phyloP scores from a whole-genome alignment of 92 coral and sea anemone species.

The Epizoanthus rinbou region DNA sequence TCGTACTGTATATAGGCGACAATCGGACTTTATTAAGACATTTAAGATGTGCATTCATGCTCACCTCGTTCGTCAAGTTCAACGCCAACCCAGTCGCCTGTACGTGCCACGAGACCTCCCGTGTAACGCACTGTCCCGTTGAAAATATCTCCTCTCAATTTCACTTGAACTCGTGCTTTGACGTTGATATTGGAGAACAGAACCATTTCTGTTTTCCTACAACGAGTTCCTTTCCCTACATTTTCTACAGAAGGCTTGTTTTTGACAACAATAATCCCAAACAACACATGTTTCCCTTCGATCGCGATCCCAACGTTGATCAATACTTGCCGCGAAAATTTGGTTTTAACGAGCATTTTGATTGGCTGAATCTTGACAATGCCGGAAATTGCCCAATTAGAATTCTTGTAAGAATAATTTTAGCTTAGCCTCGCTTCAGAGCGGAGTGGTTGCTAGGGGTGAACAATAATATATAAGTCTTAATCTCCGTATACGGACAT shows the following conservation, averaged over 20 bases:
- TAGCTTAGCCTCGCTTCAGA: slow-evolving; percentile 37
- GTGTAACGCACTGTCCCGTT: slow-evolving; percentile 87
- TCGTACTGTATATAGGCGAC: background rate
- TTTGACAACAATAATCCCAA: background rate
- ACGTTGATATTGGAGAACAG: slow-evolving; percentile 83
- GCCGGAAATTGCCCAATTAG: slow-evolving; percentile 39
- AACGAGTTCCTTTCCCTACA: background rate
- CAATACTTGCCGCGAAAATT: slow-evolving; percentile 13
- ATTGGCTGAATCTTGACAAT: slow-evolving; percentile 42
- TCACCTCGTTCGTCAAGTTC: slow-evolving; percentile 92
- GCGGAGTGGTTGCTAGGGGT: too few relatives aligned
- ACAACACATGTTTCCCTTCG: slow-evolving; percentile 2
- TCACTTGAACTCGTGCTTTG: slow-evolving; percentile 88
- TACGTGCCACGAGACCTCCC: slow-evolving; percentile 80
- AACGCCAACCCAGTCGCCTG: slow-evolving; percentile 96
- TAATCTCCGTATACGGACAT: too few relatives aligned
- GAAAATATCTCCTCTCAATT: slow-evolving; percentile 83
- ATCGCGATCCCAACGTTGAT: slow-evolving; percentile 37
- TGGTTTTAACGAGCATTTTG: slow-evolving; percentile 18
- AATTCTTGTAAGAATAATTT: slow-evolving; percentile 35
- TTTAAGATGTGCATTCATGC: background rate
- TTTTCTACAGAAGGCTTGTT: background rate
- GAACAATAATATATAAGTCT: too few relatives aligned
- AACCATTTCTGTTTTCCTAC: slow-evolving; percentile 64
- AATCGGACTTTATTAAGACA: background rate